phyloP scores from a whole-genome alignment of 2,888 invertebrate genomes.

The Prosopocoilus inquinatus region DNA sequence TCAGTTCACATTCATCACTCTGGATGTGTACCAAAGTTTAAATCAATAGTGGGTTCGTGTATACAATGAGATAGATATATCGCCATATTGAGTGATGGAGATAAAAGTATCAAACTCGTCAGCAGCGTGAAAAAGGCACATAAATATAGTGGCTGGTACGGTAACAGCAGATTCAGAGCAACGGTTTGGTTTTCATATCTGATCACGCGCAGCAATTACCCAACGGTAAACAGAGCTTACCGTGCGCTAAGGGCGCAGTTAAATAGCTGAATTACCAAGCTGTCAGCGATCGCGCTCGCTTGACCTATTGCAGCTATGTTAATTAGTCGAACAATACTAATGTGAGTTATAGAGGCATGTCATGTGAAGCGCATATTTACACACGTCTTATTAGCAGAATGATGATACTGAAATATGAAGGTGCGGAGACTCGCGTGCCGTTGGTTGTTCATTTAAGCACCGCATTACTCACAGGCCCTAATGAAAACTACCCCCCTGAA shows the following conservation, averaged over 20 bases:
- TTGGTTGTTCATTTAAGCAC: constrained; percentile 23
- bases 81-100: constrained; percentile 43
- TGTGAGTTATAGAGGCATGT: constrained; percentile 21
- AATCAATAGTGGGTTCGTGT: constrained; percentile 46
- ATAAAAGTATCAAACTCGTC: constrained; percentile 46
- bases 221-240: constrained; percentile 20
- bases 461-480: constrained; percentile 20
- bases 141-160: constrained; percentile 29
- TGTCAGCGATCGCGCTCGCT: constrained; percentile 10
- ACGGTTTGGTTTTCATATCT: constrained; percentile 7
- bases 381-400: constrained; percentile 26
- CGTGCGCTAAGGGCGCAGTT: constrained; percentile 6
- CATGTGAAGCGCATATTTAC: constrained; percentile 24
- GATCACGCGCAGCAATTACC: constrained; percentile 20
- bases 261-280: constrained; percentile 9
- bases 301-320: constrained; percentile 24
- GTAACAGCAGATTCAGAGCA: neutral
- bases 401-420: constrained; percentile 27
- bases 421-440: constrained; percentile 22
- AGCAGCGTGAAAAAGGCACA: constrained; percentile 38
- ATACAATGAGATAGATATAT: constrained; percentile 42
- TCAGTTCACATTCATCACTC: constrained; percentile 46
- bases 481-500: constrained; percentile 15
- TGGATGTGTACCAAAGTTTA: constrained; percentile 47
- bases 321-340: constrained; percentile 27